Percentiles rank a stretch among this genome's conserved stretches.
Conservation (phyloP, 2,888 invertebrate species). For the Drosophila longiperda region DNA sequence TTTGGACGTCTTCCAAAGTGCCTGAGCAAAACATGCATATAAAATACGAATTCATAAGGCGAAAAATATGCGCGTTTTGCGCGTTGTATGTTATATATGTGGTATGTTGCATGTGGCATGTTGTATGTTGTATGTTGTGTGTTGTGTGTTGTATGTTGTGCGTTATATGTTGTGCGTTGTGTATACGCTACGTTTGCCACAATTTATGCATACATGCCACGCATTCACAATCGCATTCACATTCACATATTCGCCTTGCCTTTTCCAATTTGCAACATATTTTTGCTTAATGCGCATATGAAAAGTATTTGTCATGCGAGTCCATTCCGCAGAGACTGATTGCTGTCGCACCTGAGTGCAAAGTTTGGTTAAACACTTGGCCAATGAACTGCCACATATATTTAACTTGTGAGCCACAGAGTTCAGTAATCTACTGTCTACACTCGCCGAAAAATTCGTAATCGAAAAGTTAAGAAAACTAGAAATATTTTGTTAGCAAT, state of each 20-base stretch:
- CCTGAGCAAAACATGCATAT: conserved; percentile 61
- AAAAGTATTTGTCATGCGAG: conserved; percentile 54
- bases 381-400: conserved; percentile 27
- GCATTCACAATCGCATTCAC: conserved; percentile 25
- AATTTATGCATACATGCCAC: conserved; percentile 70
- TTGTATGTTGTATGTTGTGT: conserved; percentile 5
- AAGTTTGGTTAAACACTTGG: conserved; percentile 13
- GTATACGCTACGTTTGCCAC: conserved; percentile 76
- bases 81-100: conserved; percentile 10
- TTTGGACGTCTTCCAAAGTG: neutral
- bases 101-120: conserved; percentile 25
- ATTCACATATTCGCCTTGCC: conserved; percentile 20
- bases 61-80: conserved; percentile 68
- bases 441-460: too few species aligned
- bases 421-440: neutral
- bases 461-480: neutral
- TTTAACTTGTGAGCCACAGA: neutral
- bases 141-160: conserved; percentile 24
- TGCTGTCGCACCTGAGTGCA: conserved; percentile 30
- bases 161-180: conserved; percentile 49
- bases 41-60: conserved; percentile 81
- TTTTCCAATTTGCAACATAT: conserved; percentile 50
- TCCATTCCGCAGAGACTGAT: conserved; percentile 40
- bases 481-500: too few species aligned
- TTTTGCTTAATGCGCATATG: conserved; percentile 33